Evolutionary conservation across 2,797 vertebrate species (phyloP), one percentile per base, ranked within the genome.

Genomic region (Danionella dracula): DNA sequence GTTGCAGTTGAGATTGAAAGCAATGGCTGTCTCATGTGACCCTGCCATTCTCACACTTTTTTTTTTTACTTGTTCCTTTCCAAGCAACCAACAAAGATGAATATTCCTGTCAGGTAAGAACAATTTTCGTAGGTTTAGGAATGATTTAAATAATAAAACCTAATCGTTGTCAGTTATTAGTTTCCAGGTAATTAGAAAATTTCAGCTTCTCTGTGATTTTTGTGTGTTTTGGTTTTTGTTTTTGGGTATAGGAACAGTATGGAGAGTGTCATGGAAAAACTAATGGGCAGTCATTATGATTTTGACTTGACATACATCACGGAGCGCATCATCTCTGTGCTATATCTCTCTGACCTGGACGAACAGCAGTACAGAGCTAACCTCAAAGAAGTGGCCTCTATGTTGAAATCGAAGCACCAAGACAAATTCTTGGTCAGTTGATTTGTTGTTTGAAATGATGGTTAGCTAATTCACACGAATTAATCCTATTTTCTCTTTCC

Each of bases 241-340:
- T 35, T 37, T 48, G 13, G 4, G 71, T 92, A 91, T 83, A 91
- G 87, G 74, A 92, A 89, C 83, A 93, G 90, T 59, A 82, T 91
- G 74, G 92, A 94, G 44, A 85, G 85, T 29, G 90, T 92, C 51
- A 90, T 95, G 84, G 93, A 94, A 72, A 88, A 87, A 0, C 91
- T 94, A 70, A 94, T 95, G 92, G 93, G 94, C 79, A 84, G 76
- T 41, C 89, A 86, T 74, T 94, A 92, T 51, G 90, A 96, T 80
- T 89, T 95, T 49, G 93, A 97, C 82, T 89, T 97, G 78, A 96
- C 92, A 60, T 97, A 97, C 79, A 93, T 97, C 88, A 96, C 94
- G 0, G 94, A 97, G 84, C 87, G 92, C 69, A 95, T 97, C 83
- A 92, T 96, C 82, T 93, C 92, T 0, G 94, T 95, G 56, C 93